phyloP scores from a whole-genome alignment of 2,888 invertebrate genomes.

The Sthenelais limicola region DNA sequence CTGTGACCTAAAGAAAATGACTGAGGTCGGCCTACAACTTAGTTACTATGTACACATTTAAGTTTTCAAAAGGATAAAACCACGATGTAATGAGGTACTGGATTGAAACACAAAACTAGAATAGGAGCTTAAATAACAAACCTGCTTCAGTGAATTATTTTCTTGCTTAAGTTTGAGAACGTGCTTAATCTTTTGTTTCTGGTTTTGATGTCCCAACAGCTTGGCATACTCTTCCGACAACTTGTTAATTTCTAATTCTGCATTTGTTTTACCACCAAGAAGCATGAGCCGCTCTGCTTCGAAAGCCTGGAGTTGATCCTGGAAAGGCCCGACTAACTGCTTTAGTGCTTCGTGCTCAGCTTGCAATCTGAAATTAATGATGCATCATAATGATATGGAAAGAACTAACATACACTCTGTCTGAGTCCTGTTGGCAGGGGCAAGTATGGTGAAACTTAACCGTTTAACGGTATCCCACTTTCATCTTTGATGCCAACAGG shows the following conservation, averaged over 20 bases:
- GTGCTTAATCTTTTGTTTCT: constrained; percentile 79
- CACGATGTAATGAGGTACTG: not conserved
- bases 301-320: constrained; percentile 74
- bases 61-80: not conserved
- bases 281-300: constrained; percentile 73
- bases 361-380: constrained; percentile 61
- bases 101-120: not conserved
- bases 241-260: constrained; percentile 75
- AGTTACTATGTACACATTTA: not conserved
- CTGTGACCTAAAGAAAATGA: constrained; percentile 19
- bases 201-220: constrained; percentile 79
- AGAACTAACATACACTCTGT: too few relatives aligned
- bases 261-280: constrained; percentile 69
- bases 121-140: constrained; percentile 50
- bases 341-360: constrained; percentile 65
- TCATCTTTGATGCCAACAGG: too few relatives aligned
- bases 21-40: not conserved
- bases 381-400: too few relatives aligned
- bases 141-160: constrained; percentile 63
- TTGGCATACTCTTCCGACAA: constrained; percentile 77
- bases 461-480: too few relatives aligned
- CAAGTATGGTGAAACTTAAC: too few relatives aligned
- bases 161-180: constrained; percentile 71
- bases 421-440: too few relatives aligned
- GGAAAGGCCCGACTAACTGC: constrained; percentile 67